Percentiles rank a stretch among this genome's conserved stretches.
phyloP scores from a whole-genome alignment of 2,113 vertebrate species.

The Pandion haliaetus region DNA sequence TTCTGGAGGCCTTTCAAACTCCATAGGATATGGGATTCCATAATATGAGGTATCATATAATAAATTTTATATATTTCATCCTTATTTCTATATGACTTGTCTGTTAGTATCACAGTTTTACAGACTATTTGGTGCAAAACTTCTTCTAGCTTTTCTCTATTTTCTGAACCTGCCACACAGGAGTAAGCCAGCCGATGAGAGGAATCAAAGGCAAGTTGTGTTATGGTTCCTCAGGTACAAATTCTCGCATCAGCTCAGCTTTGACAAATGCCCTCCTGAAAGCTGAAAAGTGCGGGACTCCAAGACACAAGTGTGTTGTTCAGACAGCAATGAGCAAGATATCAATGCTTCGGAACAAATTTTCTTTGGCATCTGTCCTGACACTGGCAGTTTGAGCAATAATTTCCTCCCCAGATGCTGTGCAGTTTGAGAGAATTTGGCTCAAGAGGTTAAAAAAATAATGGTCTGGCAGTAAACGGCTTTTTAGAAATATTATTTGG shows the following conservation, averaged over 20 bases:
- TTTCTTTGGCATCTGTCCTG: slow-evolving; percentile 20
- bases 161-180: neutral
- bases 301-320: neutral
- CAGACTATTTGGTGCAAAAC: neutral
- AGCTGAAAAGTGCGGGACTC: neutral
- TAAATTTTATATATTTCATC: neutral
- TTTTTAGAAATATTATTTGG: slow-evolving; percentile 17
- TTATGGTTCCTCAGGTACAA: neutral
- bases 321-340: neutral
- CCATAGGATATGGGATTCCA: neutral
- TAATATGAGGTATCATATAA: neutral
- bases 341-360: neutral
- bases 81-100: neutral
- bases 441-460: slow-evolving; percentile 61
- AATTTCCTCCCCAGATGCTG: slow-evolving; percentile 56
- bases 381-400: slow-evolving; percentile 15
- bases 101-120: neutral
- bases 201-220: neutral
- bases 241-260: neutral
- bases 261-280: neutral
- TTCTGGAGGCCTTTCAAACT: neutral
- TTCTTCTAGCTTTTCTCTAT: neutral
- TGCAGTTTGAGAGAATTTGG: slow-evolving; percentile 4
- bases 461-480: slow-evolving; percentile 31
- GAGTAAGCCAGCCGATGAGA: neutral